Base-by-base conservation (phyloP, 2,888 invertebrate species). In the Tricholauxania praeusta region DNA sequence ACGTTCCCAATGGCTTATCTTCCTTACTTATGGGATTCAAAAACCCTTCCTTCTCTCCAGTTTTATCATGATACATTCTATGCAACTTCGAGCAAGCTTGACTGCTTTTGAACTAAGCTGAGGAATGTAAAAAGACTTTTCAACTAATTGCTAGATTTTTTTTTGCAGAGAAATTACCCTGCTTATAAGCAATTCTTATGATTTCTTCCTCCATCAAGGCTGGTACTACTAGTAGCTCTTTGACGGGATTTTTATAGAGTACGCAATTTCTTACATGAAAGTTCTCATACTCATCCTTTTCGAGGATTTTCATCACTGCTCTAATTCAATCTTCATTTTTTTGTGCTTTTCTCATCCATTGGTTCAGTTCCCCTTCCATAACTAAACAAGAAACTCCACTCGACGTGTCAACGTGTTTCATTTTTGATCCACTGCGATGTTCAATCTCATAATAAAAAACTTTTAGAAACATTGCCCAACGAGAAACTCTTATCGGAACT, bases 401-500 rank as follows among this genome's bases (percentile, higher is more conserved):
- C n/a, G n/a, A n/a, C n/a, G n/a, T n/a, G n/a, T n/a, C 75, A 6
- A 75, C 75, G 28, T 77, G 75, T 51, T 53, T 64, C 72, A 74
- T 74, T 32, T 74, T 71, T 17, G 55, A 63, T 1, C 78, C 78
- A 14, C 74, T 39, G 15, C 79, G 53, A 63, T 80, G 79, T 57
- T 79, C 78, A 15, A 78, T 73, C n/a, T 49, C 70, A 63, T 79
- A 80, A 39, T 77, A 71, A 39, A 74, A 81, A 15, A 81, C 78
- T 71, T 79, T 69, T 4, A 80, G 28, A 22, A 78, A 65, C 60
- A 80, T 22, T 32, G 74, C 75, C 79, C 79, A 80, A 49, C 78
- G 72, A 6, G 79, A 76, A 12, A 80, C 76, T 67, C 76, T 68
- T 22, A 75, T 68, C 22, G 72, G 72, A 57, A 78, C 51, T 49